Base-by-base conservation (phyloP, 37 sponge, comb jelly and placozoan genomes). In the Ephydatia muelleri region DNA sequence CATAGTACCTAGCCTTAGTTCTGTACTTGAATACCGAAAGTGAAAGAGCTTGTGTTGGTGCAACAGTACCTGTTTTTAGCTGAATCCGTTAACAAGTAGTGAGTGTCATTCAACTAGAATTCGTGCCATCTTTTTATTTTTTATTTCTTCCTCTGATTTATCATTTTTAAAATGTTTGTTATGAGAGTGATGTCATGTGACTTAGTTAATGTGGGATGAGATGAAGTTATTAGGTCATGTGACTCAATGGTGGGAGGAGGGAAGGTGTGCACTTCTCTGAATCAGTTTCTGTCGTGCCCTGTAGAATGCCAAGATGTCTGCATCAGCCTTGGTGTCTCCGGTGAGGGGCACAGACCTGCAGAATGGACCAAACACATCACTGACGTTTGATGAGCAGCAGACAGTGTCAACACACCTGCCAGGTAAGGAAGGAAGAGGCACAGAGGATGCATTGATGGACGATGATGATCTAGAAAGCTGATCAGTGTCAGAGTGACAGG, bases 281-380 rank as follows among this genome's bases (percentile, higher is more conserved):
- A 91, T 83, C 75, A 97, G 86, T 70, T 85, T 91, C 78, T 97
- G 94, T 14, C 94, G 78, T 8, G 98, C 98, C 65, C 84, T 93
- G 85, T 93, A 93, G 73, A 97, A 97, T 5, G 96, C 96, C 28
- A 97, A 69, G 38, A 97, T 97, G 83, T 97, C 98, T 25, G 91
- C 92, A 81, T 97, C 96, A 39, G 97, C 96, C 34, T 68, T 89
- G 6, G 76, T 65, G 64, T 97, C 96, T 28, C 98, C 96, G 23
- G 96, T 95, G 25, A 94, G 83, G 5, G 89, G 95, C 67, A 97
- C 87, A 29, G 88, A 72, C 64, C n/a, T 39, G 37, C 36, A 68
- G 37, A 78, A 30, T 5, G 6, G 80, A 1, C 23, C 38, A 49
- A 79, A 13, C 11, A 78, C 28, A 5, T 39, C 4, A 38, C 22